phyloP scores from a whole-genome alignment of 53 echinoderm and acorn worm genomes.

The Pentamera pediparva region DNA sequence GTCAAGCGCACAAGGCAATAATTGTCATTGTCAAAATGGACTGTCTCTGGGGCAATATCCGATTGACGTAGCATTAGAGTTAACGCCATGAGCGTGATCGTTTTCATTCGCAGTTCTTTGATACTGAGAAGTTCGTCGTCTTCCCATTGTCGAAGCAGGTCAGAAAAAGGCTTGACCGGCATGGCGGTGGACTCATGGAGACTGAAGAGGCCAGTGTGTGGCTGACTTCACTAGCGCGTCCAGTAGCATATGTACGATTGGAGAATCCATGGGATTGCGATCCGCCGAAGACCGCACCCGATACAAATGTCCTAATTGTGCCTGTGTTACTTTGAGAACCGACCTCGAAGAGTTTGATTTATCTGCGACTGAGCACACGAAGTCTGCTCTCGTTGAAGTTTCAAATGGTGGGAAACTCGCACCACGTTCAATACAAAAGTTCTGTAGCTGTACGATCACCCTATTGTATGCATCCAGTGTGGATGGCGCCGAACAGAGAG shows the following conservation, averaged over 20 bases:
- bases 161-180: slow-evolving; percentile 28
- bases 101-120: slow-evolving; percentile 29
- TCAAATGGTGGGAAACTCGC: slow-evolving; percentile 13
- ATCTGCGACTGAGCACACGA: slow-evolving; percentile 21
- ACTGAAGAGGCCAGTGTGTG: slow-evolving; percentile 8
- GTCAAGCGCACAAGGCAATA: no score
- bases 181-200: slow-evolving; percentile 16
- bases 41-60: slow-evolving; percentile 43
- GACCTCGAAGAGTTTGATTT: not conserved
- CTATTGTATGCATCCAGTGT: slow-evolving; percentile 35
- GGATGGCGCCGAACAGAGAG: slow-evolving; percentile 32
- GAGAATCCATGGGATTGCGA: slow-evolving; percentile 5
- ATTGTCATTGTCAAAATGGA: slow-evolving; percentile 11
- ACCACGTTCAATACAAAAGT: slow-evolving; percentile 25
- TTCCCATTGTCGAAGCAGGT: slow-evolving; percentile 15
- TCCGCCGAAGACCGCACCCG: not conserved
- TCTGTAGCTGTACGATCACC: slow-evolving; percentile 5
- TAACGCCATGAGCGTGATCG: slow-evolving; percentile 21
- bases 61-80: slow-evolving; percentile 45
- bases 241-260: not conserved
- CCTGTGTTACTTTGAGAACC: not conserved
- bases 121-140: slow-evolving; percentile 2
- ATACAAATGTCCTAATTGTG: slow-evolving; percentile 33
- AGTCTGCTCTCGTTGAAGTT: slow-evolving; percentile 23
- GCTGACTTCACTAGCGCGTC: slow-evolving; percentile 33